Evolutionary conservation across 2,113 vertebrate species (phyloP), one percentile per base, ranked within the genome.

Genomic region (Setophaga coronata): DNA sequence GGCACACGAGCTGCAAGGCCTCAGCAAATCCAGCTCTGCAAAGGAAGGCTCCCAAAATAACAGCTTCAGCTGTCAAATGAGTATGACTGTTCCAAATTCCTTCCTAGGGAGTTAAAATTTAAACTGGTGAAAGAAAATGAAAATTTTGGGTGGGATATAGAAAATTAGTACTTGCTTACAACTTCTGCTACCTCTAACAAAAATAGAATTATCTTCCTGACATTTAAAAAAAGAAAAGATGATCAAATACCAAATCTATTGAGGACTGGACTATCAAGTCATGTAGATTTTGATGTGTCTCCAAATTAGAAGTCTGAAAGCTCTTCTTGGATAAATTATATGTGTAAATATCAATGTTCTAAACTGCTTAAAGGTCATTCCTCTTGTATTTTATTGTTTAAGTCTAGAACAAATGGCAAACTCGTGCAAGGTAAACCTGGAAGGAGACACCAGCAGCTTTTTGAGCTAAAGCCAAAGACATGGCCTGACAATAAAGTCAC

Each of bases 1-100:
- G 72, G 56, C 60, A n/a, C 51, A 73, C 7, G 7, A 58, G n/a
- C 47, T 74, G 48, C 61, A 56, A 78, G 65, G 77, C 60, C 71
- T 10, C 73, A 93, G 87, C 11, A n/a, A 80, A 91, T 34, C 72
- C 91, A 85, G 53, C 53, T 80, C 87, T 1, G 38, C 77, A 56
- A 72, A 70, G 54, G 51, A 47, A 78, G 82, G 65, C 6, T 91
- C 93, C 87, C 70, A 82, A 93, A 95, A 95, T 93, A 96, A 93
- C 71, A n/a, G 9, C 71, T n/a, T 62, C 40, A 92, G 89, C 93
- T 96, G 94, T 94, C 95, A 89, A 92, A 79, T 2, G 6, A 21
- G 34, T 21, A 34, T 50, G 77, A 71, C 58, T 94, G 81, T 48
- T 95, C 57, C 84, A 87, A 72, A 85, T 72, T 58, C 53, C 47